Percentiles rank a stretch among this genome's conserved stretches.
phyloP scores from a whole-genome alignment of 2,113 vertebrate genomes.

The Prunella fulvescens region DNA sequence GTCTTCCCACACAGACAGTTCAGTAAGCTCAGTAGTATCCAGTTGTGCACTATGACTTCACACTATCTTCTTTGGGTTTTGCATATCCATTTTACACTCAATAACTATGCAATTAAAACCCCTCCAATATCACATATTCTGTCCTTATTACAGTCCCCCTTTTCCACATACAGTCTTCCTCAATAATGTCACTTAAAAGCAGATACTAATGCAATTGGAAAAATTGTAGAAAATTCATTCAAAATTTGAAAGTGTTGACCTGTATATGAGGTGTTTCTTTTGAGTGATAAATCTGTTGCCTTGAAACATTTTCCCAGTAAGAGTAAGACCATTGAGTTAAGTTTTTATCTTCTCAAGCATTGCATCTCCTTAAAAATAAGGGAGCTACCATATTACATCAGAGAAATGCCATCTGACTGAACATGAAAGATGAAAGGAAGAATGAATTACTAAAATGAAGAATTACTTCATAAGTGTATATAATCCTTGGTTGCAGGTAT shows the following conservation, averaged over 20 bases:
- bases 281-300: neutral
- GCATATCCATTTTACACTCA: neutral
- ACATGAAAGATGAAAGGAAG: neutral
- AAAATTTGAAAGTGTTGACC: neutral
- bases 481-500: neutral
- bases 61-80: neutral
- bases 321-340: neutral
- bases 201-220: neutral
- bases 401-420: neutral
- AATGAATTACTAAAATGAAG: neutral
- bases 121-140: neutral
- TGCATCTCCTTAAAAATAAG: neutral
- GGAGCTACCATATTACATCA: neutral
- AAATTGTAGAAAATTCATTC: neutral
- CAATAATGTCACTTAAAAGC: neutral
- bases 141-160: neutral
- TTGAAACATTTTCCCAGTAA: neutral
- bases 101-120: neutral
- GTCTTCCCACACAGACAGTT: neutral
- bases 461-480: neutral
- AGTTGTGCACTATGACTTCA: neutral
- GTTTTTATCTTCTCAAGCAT: neutral
- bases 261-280: neutral
- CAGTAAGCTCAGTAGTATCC: neutral
- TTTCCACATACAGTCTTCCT: neutral